A percentile compares a stretch with the other conserved stretches of the same genome.
These are phyloP conservation scores for Pterostichus niger DNA, from an alignment of 2,888 invertebrate genomes.

Conservation along the genomic window DNA sequence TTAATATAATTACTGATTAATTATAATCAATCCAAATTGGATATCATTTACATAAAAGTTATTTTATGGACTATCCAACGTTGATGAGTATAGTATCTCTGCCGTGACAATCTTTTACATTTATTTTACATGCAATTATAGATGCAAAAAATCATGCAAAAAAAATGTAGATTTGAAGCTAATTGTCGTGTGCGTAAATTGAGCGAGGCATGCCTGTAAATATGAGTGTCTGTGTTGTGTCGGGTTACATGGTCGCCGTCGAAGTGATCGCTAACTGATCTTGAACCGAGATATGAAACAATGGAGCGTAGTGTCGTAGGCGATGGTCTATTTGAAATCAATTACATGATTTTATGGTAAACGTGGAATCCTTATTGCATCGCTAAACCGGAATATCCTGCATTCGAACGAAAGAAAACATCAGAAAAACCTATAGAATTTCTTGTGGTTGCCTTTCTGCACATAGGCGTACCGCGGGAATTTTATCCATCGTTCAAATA, in stretches of 20 bases:
- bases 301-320: slow-evolving; percentile 61
- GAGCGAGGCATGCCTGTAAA: background rate
- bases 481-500: background rate
- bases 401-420: slow-evolving; percentile 38
- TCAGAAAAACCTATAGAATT: slow-evolving; percentile 14
- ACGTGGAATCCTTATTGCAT: slow-evolving; percentile 64
- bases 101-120: no score
- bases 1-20: slow-evolving; percentile 13
- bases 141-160: background rate
- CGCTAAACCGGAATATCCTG: slow-evolving; percentile 65
- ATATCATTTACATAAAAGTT: background rate
- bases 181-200: slow-evolving; percentile 14
- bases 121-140: no score
- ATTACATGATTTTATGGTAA: slow-evolving; percentile 64
- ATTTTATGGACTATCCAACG: background rate
- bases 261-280: slow-evolving; percentile 30
- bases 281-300: slow-evolving; percentile 54
- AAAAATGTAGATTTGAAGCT: background rate
- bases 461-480: background rate
- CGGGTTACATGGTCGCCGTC: slow-evolving; percentile 7
- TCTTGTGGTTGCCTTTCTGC: slow-evolving; percentile 6
- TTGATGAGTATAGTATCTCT: no score
- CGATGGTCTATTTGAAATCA: slow-evolving; percentile 66
- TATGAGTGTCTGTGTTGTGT: slow-evolving; percentile 20
- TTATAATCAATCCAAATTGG: slow-evolving; percentile 7